Evolutionary conservation across 2,113 vertebrate species (phyloP).

Genomic region (Phaethornis superciliosus): DNA sequence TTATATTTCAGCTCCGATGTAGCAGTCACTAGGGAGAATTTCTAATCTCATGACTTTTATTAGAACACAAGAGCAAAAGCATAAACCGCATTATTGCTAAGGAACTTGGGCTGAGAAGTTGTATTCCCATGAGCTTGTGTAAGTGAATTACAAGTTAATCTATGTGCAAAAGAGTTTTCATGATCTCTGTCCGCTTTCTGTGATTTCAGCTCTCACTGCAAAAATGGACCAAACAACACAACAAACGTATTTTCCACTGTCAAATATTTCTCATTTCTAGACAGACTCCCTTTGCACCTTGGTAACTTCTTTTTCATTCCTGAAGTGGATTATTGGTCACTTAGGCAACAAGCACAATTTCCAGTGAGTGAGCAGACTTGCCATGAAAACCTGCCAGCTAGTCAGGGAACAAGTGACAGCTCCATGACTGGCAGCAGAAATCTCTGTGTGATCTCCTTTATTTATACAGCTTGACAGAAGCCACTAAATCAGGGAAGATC

Average conservation of each 20-base stretch:
- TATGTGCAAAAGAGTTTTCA: slow-evolving; percentile 72
- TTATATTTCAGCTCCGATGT: slow-evolving; percentile 45
- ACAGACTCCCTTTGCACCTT: neutral
- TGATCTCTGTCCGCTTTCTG: slow-evolving; percentile 63
- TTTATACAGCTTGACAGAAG: neutral
- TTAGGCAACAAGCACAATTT: slow-evolving; percentile 10
- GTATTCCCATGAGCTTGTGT: slow-evolving; percentile 66
- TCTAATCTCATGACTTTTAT: slow-evolving; percentile 78
- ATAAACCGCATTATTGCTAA: slow-evolving; percentile 70
- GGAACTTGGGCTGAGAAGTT: slow-evolving; percentile 58
- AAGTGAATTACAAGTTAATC: slow-evolving; percentile 82
- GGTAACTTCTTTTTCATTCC: neutral
- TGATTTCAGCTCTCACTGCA: slow-evolving; percentile 53
- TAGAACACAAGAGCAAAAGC: slow-evolving; percentile 66
- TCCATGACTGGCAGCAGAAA: neutral
- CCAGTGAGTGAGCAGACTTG: neutral
- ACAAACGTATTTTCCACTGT: slow-evolving; percentile 40
- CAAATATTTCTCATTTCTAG: slow-evolving; percentile 59
- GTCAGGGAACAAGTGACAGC: neutral
- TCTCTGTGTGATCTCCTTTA: neutral
- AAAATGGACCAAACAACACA: slow-evolving; percentile 41
- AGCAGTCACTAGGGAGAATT: slow-evolving; percentile 69
- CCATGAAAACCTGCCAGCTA: neutral
- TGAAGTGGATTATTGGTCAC: neutral
- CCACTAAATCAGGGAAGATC: neutral